Evolutionary conservation across 2,113 vertebrate species (phyloP), one percentile per base, ranked within the genome.

Genomic region (Muntiacus reevesi): DNA sequence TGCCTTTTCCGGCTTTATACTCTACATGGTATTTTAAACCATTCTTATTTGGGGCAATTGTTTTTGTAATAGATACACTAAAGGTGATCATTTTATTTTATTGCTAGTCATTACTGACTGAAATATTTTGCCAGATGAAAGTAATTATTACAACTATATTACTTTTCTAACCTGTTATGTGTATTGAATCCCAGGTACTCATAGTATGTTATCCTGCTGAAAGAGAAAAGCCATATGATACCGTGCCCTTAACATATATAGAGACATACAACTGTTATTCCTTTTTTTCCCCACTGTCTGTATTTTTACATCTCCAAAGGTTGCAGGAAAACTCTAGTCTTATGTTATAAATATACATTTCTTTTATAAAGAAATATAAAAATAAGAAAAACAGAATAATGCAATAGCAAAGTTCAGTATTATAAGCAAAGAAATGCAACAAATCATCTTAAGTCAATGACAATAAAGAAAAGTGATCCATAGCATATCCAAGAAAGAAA

Each of bases 81-180:
- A 98, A 98, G 98, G 98, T 98, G 97, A 98, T 98, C 96, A 98
- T 98, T 99, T 98, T 97, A 96, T 96, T 98, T 98, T 98, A 98
- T 93, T 98, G 98, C 97, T 97, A 96, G 13, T 97, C 98, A 98
- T 94, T 98, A 84, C 98, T 98, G 98, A 98, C 96, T 91, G 97
- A 98, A 98, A 98, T 98, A 98, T 97, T 99, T 98, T 98, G 93
- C 97, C 98, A 98, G 96, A 98, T 98, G 92, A 98, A 99, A 98
- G 97, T 98, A 99, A 99, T 99, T 98, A 98, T 98, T 98, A 30
- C 94, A 96, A 96, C 98, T 98, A 7, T 87, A 98, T 98, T 98
- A 97, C 98, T 98, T 98, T 97, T 93, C 95, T 98, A 98, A 98
- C 96, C 96, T 95, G 81, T 96, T 98, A 95, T 30, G 30, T 92